phyloP scores from a whole-genome alignment of 2,113 vertebrate species.

The Solenodon paradoxus region DNA sequence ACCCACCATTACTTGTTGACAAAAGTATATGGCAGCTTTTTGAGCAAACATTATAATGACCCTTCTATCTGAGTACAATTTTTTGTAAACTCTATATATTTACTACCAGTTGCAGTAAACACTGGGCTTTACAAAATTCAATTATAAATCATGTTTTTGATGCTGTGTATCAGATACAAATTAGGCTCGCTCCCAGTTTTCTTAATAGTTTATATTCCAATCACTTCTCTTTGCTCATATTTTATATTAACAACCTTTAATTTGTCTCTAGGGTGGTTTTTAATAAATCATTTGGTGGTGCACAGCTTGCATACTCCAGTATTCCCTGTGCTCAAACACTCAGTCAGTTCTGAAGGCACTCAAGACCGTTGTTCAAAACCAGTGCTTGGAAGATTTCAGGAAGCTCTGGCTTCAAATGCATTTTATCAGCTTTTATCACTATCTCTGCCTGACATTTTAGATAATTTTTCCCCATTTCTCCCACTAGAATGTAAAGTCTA shows the following conservation, averaged over 20 bases:
- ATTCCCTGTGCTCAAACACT: background rate
- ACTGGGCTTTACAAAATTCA: background rate
- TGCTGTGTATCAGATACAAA: constrained; percentile 10
- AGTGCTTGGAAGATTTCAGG: background rate
- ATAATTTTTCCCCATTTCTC: background rate
- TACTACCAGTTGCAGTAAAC: background rate
- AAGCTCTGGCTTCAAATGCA: background rate
- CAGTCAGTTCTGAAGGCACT: background rate
- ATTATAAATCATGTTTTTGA: constrained; percentile 52
- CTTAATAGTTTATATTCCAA: constrained; percentile 17
- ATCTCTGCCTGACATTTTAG: background rate
- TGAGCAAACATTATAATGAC: background rate
- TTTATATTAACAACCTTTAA: constrained; percentile 37
- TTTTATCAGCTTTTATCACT: background rate
- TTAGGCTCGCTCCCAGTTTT: background rate
- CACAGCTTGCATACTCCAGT: background rate
- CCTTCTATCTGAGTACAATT: background rate
- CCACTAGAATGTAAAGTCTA: background rate
- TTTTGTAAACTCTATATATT: background rate
- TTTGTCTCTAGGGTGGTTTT: background rate
- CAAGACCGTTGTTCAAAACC: background rate
- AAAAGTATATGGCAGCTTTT: background rate
- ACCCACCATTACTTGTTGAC: background rate
- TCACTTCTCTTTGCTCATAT: background rate
- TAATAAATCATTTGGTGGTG: constrained; percentile 11